Percentiles rank a stretch among this genome's conserved stretches.
These are phyloP conservation scores for Melierax canorus DNA, from an alignment of 2,113 vertebrate genomes.

Conservation along the genomic window DNA sequence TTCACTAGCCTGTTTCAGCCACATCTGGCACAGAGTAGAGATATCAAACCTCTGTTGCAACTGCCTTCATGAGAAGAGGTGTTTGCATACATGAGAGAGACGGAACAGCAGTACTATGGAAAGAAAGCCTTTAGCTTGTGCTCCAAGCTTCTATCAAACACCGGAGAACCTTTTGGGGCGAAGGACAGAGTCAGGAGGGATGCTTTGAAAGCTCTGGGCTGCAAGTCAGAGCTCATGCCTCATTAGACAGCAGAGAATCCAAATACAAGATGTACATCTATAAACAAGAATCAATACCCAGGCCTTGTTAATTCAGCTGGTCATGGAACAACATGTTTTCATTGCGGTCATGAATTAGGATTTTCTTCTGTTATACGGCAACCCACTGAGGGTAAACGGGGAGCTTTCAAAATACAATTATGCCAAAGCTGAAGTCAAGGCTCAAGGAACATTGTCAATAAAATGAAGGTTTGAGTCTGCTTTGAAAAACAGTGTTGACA, in stretches of 20 bases:
- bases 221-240: not conserved
- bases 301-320: not conserved
- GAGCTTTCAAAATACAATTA: not conserved
- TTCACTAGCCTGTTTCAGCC: not conserved
- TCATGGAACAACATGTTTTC: not conserved
- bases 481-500: not conserved
- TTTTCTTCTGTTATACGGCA: not conserved
- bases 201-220: not conserved
- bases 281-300: not conserved
- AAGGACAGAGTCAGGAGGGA: not conserved
- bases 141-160: not conserved
- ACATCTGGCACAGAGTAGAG: not conserved
- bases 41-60: not conserved
- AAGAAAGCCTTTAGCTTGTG: not conserved
- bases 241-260: not conserved
- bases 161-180: not conserved
- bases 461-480: not conserved
- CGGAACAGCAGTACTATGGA: rapidly evolving
- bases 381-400: not conserved
- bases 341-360: not conserved
- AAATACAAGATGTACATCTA: not conserved
- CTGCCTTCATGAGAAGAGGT: not conserved
- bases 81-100: not conserved
- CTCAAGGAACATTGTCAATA: not conserved
- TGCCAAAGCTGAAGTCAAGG: not conserved